Evolutionary conservation across 2,888 invertebrate species (phyloP).

Genomic region (Ellobium chinense): DNA sequence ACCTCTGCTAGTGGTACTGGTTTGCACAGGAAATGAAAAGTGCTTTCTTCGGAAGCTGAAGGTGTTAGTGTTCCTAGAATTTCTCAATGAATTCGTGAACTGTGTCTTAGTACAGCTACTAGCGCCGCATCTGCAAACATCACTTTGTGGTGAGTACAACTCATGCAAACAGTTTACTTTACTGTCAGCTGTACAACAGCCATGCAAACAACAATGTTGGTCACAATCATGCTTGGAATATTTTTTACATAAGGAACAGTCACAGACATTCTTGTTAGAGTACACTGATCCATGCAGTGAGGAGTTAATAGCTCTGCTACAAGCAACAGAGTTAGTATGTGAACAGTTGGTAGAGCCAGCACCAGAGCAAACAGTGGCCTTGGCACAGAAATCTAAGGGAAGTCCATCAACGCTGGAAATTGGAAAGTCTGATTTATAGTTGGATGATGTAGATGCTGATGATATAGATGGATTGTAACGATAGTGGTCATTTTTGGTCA

Average conservation of each 20-base stretch:
- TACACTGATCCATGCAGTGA: neutral
- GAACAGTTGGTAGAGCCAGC: too few relatives aligned
- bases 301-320: neutral
- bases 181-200: neutral
- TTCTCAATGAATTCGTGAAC: too few relatives aligned
- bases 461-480: too few relatives aligned
- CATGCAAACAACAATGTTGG: constrained; percentile 10
- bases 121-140: too few relatives aligned
- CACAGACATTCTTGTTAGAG: neutral
- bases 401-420: too few relatives aligned
- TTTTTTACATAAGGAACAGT: neutral
- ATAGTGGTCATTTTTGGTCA: too few relatives aligned
- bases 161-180: neutral
- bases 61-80: too few relatives aligned
- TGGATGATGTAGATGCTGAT: too few relatives aligned
- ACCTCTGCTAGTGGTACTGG: neutral
- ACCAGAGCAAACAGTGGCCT: too few relatives aligned
- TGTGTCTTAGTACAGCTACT: too few relatives aligned
- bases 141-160: neutral
- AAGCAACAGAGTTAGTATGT: neutral
- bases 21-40: neutral
- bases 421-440: too few relatives aligned
- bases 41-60: neutral
- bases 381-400: too few relatives aligned
- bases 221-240: neutral